These are phyloP conservation scores for Stigmatopora argus DNA, from an alignment of 2,113 vertebrate species.

Conservation along the genomic window DNA sequence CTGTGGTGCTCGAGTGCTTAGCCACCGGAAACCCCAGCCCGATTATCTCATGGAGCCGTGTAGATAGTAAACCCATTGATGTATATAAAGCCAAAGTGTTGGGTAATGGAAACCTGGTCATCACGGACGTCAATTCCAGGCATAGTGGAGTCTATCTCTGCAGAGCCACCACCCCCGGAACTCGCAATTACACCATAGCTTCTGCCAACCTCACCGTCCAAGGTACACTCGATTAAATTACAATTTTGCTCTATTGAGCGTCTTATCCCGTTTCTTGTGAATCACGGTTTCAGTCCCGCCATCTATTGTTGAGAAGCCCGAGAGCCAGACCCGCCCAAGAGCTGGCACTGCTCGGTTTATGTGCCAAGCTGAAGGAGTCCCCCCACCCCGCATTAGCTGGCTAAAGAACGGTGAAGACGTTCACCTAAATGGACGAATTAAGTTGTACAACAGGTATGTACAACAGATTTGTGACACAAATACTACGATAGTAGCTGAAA, in stretches of 20 bases:
- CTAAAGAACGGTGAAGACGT: constrained; percentile 89
- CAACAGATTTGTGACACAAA: background rate
- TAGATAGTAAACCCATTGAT: constrained; percentile 90
- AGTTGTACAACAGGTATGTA: constrained; percentile 92
- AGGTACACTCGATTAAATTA: constrained; percentile 68
- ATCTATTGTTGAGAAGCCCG: constrained; percentile 85
- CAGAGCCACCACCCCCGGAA: constrained; percentile 88
- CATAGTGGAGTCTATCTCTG: constrained; percentile 88
- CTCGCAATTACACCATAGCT: constrained; percentile 87
- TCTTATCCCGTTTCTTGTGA: background rate
- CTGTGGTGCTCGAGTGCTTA: constrained; percentile 86
- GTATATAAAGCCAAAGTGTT: constrained; percentile 90
- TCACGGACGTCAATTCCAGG: constrained; percentile 77
- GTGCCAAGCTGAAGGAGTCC: constrained; percentile 89
- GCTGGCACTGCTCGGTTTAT: constrained; percentile 94
- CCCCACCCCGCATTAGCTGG: constrained; percentile 85
- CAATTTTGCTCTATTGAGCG: background rate
- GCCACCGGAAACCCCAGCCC: constrained; percentile 89
- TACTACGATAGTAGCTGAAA: background rate
- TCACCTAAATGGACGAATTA: constrained; percentile 92
- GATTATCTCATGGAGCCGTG: constrained; percentile 94
- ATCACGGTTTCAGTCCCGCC: constrained; percentile 77
- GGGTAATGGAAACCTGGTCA: constrained; percentile 90
- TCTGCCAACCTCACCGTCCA: constrained; percentile 82
- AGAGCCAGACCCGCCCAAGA: constrained; percentile 91